A percentile compares a stretch with the other conserved stretches of the same genome.
These are phyloP conservation scores for Limnephilus marmoratus DNA, from an alignment of 2,888 invertebrate genomes.

Conservation along the genomic window DNA sequence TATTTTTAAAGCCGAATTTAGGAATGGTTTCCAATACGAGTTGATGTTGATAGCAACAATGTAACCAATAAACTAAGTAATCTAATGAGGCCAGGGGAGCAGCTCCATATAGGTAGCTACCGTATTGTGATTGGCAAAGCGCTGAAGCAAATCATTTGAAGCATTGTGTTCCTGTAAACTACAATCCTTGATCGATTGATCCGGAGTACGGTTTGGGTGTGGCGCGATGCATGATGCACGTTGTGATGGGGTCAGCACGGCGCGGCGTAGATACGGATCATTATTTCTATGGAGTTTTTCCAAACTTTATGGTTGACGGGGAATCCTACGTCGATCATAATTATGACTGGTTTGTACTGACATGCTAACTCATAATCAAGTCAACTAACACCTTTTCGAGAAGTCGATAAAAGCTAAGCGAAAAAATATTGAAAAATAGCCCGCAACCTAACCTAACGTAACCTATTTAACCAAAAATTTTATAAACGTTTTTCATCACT, in stretches of 20 bases:
- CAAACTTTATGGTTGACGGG: not conserved
- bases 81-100: not conserved
- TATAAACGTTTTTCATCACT: no score
- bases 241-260: not conserved
- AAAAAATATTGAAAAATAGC: no score
- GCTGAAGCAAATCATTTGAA: constrained; percentile 20
- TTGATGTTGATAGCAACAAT: not conserved
- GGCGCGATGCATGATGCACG: not conserved
- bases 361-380: no score
- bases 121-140: constrained; percentile 28
- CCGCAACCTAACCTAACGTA: no score
- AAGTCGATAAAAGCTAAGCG: no score
- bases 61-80: not conserved
- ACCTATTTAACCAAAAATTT: no score
- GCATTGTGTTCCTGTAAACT: constrained; percentile 18
- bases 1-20: not conserved
- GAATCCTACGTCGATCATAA: not conserved
- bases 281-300: not conserved
- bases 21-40: not conserved
- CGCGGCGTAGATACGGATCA: not conserved
- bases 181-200: not conserved
- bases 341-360: no score
- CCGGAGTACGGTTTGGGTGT: constrained; percentile 18
- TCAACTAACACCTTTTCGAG: no score
- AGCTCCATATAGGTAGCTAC: not conserved